Evolutionary conservation across 2,797 vertebrate species (phyloP).

Genomic region (Pipistrellus pygmaeus): DNA sequence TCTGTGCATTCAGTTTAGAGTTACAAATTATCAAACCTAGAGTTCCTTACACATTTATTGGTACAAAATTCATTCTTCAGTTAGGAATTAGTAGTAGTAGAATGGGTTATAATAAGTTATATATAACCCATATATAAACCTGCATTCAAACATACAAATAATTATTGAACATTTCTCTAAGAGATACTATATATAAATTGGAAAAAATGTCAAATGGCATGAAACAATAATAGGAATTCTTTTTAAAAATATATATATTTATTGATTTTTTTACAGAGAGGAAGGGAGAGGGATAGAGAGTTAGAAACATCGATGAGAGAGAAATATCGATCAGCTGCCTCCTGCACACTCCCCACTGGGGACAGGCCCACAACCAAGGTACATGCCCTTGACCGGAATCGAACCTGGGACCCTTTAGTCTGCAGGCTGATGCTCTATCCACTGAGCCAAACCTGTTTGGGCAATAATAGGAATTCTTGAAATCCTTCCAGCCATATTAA

Average conservation of each 20-base stretch:
- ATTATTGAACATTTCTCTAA: constrained; percentile 5
- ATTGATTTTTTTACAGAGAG: too few species aligned
- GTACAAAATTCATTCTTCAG: background rate
- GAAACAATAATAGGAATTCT: background rate
- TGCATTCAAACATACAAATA: background rate
- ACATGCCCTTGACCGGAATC: too few species aligned
- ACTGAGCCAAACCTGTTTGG: too few species aligned
- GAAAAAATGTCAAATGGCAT: background rate
- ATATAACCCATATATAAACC: too few species aligned
- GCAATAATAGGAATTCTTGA: background rate
- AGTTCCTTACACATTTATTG: constrained; percentile 8
- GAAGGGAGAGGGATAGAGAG: too few species aligned
- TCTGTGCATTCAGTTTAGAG: constrained; percentile 4
- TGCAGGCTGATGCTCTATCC: too few species aligned
- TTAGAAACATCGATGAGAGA: too few species aligned
- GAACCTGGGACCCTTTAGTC: too few species aligned
- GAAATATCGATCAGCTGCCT: too few species aligned
- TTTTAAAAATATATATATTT: too few species aligned
- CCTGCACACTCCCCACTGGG: too few species aligned
- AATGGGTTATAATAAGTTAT: constrained; percentile 39
- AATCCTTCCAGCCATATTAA: background rate
- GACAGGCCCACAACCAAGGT: too few species aligned
- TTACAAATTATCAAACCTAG: constrained; percentile 23
- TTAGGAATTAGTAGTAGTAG: constrained; percentile 1
- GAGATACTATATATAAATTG: background rate